Base-by-base conservation (phyloP, 2,797 vertebrate genomes). In the Sebastes cheni region DNA sequence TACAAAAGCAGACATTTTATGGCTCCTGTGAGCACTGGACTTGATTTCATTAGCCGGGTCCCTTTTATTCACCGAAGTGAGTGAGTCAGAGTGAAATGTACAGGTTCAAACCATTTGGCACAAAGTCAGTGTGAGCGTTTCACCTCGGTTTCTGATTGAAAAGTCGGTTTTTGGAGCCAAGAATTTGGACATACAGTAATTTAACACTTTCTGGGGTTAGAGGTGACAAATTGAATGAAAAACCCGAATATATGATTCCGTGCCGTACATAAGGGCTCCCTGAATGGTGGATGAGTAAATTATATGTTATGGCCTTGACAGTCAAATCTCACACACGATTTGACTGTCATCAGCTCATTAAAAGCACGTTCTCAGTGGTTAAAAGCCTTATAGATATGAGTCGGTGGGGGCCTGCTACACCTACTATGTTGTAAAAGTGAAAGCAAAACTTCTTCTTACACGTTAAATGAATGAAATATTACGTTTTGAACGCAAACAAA, bases 41-140 rank as follows among this genome's bases (percentile, higher is more conserved):
- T 93, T 92, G 86, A 93, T 93, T 96, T 92, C 76, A 89, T 95
- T 95, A 94, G 85, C 69, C 79, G 69, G 88, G 71, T 81, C 89
- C 16, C 39, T 50, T 92, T 92, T 86, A 88, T 92, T 89, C 87
- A 81, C 72, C 39, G 22, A 20, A 84, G 73, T 85, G 77, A 89
- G 74, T 65, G 76, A 87, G 81, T 86, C 79, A 77, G 50, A 86
- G 72, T 67, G 65, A 85, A 88, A 83, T 59, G 71, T 67, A 23
- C 72, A 76, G 72, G 80, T 87, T 86, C 62, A 82, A 80, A 83
- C 67, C 8, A 13, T 80, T 83, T 87, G 79, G 78, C 86, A 74
- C 50, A 14, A 58, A 71, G 72, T 76, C 79, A 39, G 18, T 5
- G 7, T 14, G 50, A 80, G 52, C 13, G 3, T 56, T 86, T 12